Evolutionary conservation across 2,797 vertebrate genomes (phyloP).

Genomic region (Alauda arvensis): DNA sequence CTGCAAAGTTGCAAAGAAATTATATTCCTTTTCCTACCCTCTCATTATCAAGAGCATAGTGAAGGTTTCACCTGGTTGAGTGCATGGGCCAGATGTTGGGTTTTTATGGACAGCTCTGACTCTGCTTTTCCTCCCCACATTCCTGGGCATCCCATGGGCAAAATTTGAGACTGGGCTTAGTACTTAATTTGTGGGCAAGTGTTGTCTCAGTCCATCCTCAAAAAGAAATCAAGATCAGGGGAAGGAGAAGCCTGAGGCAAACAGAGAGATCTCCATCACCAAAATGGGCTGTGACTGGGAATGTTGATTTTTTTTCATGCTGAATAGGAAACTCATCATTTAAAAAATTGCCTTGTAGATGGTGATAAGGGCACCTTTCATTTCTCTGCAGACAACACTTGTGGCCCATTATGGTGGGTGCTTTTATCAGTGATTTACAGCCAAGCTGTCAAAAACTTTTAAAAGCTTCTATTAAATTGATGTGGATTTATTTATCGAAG

Average conservation of each 20-base stretch:
- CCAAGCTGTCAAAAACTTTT: slow-evolving; percentile 24
- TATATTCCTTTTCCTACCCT: not conserved
- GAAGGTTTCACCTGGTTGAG: not conserved
- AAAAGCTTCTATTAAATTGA: slow-evolving; percentile 22
- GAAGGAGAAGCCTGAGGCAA: not conserved
- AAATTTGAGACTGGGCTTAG: not conserved
- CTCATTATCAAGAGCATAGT: not conserved
- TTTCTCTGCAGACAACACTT: slow-evolving; percentile 11
- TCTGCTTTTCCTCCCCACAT: not conserved
- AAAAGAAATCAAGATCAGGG: not conserved
- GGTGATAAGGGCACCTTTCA: slow-evolving; percentile 40
- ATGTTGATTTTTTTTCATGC: not conserved
- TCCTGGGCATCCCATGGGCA: not conserved
- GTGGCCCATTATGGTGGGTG: not conserved
- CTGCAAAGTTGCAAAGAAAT: not conserved
- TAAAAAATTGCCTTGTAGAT: slow-evolving; percentile 44
- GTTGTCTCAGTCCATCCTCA: not conserved
- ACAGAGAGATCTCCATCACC: not conserved
- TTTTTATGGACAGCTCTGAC: not conserved
- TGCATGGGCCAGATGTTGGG: not conserved
- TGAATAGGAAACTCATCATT: not conserved
- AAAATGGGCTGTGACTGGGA: not conserved
- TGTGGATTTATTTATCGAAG: not conserved
- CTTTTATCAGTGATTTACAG: slow-evolving; percentile 36
- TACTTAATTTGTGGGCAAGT: not conserved